Conservation (phyloP, 2,113 vertebrate species). For the Pachycephala philippinensis region DNA sequence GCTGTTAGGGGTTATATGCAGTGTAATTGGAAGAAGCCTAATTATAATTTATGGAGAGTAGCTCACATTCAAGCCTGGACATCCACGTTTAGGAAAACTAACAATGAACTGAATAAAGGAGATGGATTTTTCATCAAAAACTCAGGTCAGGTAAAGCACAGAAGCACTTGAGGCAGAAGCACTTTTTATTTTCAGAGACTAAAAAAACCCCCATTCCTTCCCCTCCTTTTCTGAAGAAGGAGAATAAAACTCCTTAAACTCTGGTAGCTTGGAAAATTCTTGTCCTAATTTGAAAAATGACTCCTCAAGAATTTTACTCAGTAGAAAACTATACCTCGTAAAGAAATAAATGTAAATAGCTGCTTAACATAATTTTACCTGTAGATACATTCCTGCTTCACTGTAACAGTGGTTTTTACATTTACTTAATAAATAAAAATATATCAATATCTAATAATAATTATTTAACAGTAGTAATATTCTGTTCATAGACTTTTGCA, state of each 20-base stretch:
- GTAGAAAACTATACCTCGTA: not conserved
- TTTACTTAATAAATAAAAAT: too few relatives aligned
- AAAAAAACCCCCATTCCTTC: fast-evolving
- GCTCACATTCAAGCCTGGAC: not conserved
- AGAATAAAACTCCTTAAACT: not conserved
- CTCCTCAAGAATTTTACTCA: not conserved
- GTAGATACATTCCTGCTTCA: not conserved
- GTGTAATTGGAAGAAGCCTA: not conserved
- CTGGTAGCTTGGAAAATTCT: not conserved
- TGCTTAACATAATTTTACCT: not conserved
- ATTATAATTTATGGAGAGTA: not conserved
- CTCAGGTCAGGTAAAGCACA: not conserved
- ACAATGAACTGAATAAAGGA: not conserved
- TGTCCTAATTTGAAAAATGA: not conserved
- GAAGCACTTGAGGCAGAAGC: not conserved
- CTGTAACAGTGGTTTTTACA: not conserved
- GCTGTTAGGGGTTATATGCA: not conserved
- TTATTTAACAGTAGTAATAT: not conserved
- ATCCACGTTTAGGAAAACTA: not conserved
- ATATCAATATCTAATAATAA: not conserved
- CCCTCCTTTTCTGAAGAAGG: not conserved
- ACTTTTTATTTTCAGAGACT: not conserved
- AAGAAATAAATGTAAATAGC: not conserved
- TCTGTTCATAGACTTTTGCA: not conserved
- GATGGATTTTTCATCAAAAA: not conserved